Percentiles rank a stretch among this genome's conserved stretches.
Conservation (phyloP, 2,113 vertebrate genomes). For the Lasiurus borealis region DNA sequence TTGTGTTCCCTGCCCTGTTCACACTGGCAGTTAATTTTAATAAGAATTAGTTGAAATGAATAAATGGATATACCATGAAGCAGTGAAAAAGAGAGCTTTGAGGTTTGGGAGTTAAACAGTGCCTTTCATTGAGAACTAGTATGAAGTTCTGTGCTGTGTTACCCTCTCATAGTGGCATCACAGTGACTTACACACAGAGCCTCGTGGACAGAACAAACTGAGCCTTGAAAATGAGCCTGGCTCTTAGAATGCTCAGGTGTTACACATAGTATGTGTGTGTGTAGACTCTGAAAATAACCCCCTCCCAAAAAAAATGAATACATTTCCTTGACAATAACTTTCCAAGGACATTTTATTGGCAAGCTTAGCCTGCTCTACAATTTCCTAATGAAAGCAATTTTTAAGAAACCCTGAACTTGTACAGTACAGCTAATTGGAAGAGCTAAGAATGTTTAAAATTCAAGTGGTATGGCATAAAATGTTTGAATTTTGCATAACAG, state of each 20-base stretch:
- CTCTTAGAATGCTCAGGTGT: not conserved
- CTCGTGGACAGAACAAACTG: not conserved
- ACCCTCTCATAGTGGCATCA: not conserved
- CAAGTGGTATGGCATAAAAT: not conserved
- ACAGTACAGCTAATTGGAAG: not conserved
- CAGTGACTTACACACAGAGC: not conserved
- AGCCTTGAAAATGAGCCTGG: not conserved
- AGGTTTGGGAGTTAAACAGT: not conserved
- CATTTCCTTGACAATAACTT: not conserved
- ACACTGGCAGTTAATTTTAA: not conserved
- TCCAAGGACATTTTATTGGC: constrained; percentile 11
- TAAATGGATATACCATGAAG: not conserved
- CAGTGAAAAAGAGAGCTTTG: not conserved
- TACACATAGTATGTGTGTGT: not conserved
- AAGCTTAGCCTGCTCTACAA: not conserved
- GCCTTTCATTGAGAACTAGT: not conserved
- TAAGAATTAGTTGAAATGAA: not conserved
- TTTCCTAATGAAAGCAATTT: constrained; percentile 44
- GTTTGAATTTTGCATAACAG: constrained; percentile 38
- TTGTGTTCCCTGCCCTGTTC: not conserved
- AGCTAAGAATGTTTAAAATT: constrained; percentile 41
- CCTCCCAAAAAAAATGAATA: not conserved
- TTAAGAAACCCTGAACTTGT: constrained; percentile 22
- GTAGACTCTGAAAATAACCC: not conserved
- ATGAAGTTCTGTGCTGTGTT: not conserved